phyloP scores from a whole-genome alignment of 2,797 vertebrate genomes.

The Apogon hyalosoma region DNA sequence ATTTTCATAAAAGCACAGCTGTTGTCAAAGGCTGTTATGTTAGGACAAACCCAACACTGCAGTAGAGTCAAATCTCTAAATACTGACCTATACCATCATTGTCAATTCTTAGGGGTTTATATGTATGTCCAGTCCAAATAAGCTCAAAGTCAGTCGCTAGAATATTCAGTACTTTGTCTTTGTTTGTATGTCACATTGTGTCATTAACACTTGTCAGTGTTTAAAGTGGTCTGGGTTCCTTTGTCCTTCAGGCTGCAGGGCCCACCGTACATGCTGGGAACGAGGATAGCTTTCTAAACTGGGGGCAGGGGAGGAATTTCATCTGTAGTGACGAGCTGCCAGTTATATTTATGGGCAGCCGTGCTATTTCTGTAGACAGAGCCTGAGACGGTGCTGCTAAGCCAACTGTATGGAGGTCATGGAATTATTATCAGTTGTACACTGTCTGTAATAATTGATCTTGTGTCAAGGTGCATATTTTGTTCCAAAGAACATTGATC shows the following conservation, averaged over 20 bases:
- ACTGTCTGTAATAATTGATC: conserved; percentile 2
- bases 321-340: conserved; percentile 72
- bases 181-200: background rate
- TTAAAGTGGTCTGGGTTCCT: conserved; percentile 14
- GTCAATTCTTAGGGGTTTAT: too few species aligned
- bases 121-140: too few species aligned
- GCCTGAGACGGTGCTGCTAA: conserved; percentile 58
- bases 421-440: conserved; percentile 2
- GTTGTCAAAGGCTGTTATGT: too few species aligned
- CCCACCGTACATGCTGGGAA: conserved; percentile 45
- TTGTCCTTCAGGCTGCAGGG: conserved; percentile 53
- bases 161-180: background rate
- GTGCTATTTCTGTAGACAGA: conserved; percentile 75
- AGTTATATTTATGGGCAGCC: conserved; percentile 75
- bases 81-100: too few species aligned
- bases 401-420: conserved; percentile 59
- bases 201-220: conserved; percentile 14
- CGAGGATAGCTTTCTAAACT: conserved; percentile 58
- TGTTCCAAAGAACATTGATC: background rate
- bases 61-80: background rate
- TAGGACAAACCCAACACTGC: background rate
- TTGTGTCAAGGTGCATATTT: background rate
- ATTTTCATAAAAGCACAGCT: background rate
- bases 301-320: conserved; percentile 72
- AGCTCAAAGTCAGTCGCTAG: background rate